phyloP scores from a whole-genome alignment of 2,797 vertebrate genomes.

The Falco peregrinus region DNA sequence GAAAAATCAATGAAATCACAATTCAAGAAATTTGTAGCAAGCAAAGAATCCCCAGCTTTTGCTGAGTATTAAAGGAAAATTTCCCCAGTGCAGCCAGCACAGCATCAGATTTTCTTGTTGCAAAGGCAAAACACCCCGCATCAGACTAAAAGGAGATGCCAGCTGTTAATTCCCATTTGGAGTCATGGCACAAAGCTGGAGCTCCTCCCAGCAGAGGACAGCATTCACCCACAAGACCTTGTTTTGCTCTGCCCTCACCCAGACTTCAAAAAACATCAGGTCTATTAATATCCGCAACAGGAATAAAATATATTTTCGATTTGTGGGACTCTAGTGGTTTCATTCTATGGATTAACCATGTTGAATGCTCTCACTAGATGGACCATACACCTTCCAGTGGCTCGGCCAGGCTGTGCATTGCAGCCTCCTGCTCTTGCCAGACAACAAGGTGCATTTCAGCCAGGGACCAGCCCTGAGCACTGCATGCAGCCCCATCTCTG shows the following conservation, averaged over 20 bases:
- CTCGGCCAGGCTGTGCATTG: not conserved
- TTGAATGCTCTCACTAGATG: not conserved
- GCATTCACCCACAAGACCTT: not conserved
- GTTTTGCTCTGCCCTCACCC: not conserved
- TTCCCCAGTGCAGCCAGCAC: not conserved
- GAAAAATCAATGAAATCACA: not conserved
- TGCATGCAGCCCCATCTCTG: not conserved
- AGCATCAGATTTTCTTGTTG: not conserved
- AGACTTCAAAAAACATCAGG: not conserved
- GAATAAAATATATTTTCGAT: not conserved
- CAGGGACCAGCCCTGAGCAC: not conserved
- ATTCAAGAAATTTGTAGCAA: not conserved
- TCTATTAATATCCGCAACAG: not conserved
- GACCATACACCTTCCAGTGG: not conserved
- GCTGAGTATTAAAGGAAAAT: not conserved
- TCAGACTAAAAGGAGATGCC: not conserved
- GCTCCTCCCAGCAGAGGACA: constrained; percentile 49
- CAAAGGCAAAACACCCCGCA: not conserved
- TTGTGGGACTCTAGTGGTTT: not conserved
- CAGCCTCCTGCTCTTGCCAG: not conserved
- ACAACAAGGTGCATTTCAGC: not conserved
- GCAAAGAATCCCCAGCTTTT: not conserved
- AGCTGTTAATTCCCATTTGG: not conserved
- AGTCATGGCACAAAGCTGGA: not conserved
- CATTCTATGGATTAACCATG: not conserved